phyloP scores from a whole-genome alignment of 1,140 invertebrate genomes.

The Tachypleus tridentatus region DNA sequence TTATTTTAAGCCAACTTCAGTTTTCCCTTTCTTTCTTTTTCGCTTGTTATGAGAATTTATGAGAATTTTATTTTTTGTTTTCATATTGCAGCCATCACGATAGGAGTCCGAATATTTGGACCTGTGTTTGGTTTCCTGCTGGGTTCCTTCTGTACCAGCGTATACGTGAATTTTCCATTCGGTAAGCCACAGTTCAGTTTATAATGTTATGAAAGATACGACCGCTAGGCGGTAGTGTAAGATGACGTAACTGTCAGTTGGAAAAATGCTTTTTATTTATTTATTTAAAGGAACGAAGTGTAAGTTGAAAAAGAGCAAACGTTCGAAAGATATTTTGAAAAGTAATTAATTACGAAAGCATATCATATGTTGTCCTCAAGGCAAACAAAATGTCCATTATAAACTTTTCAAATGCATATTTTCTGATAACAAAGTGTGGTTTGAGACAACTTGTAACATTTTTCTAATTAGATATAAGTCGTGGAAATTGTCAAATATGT shows the following conservation, averaged over 20 bases:
- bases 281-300: too few species aligned
- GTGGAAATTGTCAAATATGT: too few species aligned
- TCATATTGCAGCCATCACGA: constrained; percentile 59
- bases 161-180: constrained; percentile 64
- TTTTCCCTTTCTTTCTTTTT: constrained; percentile 1
- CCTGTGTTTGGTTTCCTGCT: constrained; percentile 80
- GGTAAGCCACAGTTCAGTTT: constrained; percentile 21
- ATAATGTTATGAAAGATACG: background rate
- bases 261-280: too few species aligned
- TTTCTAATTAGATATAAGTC: too few species aligned
- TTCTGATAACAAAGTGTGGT: too few species aligned
- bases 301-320: too few species aligned
- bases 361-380: too few species aligned
- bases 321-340: too few species aligned
- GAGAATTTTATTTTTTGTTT: constrained; percentile 25
- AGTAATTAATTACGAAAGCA: too few species aligned
- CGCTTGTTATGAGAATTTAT: constrained; percentile 2
- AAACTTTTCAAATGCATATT: too few species aligned
- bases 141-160: constrained; percentile 74
- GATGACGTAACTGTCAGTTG: background rate
- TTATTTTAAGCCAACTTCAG: constrained; percentile 1
- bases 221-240: background rate
- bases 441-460: too few species aligned
- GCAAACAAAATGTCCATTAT: too few species aligned
- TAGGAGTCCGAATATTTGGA: constrained; percentile 78